Percentiles rank a stretch among this genome's conserved stretches.
These are phyloP conservation scores for Acromyrmex heyeri DNA, from an alignment of 1,140 invertebrate species.

Conservation along the genomic window DNA sequence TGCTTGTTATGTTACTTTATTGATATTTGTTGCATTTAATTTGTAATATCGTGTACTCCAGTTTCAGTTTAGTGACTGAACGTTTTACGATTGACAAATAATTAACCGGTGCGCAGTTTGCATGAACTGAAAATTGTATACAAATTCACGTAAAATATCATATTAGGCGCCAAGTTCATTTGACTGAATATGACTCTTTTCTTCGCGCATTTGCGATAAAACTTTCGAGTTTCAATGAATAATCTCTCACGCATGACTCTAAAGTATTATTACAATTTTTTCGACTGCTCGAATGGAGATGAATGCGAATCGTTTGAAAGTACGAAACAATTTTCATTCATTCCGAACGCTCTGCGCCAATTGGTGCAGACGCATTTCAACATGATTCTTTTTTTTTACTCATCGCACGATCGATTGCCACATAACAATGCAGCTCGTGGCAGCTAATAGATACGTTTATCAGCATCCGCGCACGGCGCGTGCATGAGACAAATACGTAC, in stretches of 20 bases:
- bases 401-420: conserved; percentile 34
- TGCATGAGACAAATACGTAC: conserved; percentile 65
- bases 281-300: not conserved
- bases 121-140: too few relatives aligned
- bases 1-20: too few relatives aligned
- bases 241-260: not conserved
- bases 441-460: conserved; percentile 73
- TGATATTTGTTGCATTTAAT: too few relatives aligned
- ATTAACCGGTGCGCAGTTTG: too few relatives aligned
- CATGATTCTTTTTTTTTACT: conserved; percentile 18
- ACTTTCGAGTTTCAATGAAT: not conserved
- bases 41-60: too few relatives aligned
- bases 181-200: too few relatives aligned
- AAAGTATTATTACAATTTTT: not conserved
- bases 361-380: conserved; percentile 31
- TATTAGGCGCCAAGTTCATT: too few relatives aligned
- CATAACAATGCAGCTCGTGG: conserved; percentile 46
- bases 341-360: conserved; percentile 5
- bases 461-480: conserved; percentile 52
- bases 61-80: too few relatives aligned
- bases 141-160: too few relatives aligned
- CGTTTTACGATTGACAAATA: too few relatives aligned
- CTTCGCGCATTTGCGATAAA: too few relatives aligned
- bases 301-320: conserved; percentile 11
- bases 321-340: conserved; percentile 27